Percentiles rank a stretch among this genome's conserved stretches.
Conservation (phyloP, 1,140 invertebrate species). For the fruit fly (Drosophila melanogaster) region DNA sequence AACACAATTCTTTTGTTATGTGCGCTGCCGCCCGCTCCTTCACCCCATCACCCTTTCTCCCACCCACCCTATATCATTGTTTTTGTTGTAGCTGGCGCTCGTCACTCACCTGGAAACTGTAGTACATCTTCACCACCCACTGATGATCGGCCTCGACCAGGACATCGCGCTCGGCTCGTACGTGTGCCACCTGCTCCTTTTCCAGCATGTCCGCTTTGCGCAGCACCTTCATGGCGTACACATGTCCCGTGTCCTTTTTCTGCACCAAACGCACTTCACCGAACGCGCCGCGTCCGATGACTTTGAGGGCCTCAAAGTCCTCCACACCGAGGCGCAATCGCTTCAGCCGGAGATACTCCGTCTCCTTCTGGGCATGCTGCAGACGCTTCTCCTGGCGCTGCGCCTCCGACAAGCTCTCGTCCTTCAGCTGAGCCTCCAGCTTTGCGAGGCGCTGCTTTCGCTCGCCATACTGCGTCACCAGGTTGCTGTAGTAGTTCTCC, state of each 20-base stretch:
- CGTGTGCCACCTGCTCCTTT: constrained; percentile 99
- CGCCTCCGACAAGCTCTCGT: constrained; percentile 94
- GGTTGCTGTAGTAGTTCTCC: constrained; percentile 99
- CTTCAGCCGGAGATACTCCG: constrained; percentile 98
- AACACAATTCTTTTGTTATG: constrained; percentile 63
- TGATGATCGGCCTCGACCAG: constrained; percentile 99
- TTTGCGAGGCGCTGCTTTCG: constrained; percentile 96
- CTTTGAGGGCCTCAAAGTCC: constrained; percentile 99
- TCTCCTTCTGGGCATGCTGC: constrained; percentile 99
- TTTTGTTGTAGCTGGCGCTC: constrained; percentile 13
- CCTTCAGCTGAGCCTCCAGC: constrained; percentile 96
- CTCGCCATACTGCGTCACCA: constrained; percentile 98
- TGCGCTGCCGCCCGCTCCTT: constrained; percentile 10
- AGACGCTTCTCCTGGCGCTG: constrained; percentile 95
- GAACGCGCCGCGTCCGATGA: constrained; percentile 98
- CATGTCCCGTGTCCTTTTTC: constrained; percentile 99
- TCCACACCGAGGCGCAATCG: constrained; percentile 98
- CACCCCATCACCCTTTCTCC: neutral
- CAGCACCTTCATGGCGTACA: constrained; percentile 99
- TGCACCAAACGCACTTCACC: constrained; percentile 99
- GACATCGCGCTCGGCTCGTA: constrained; percentile 98
- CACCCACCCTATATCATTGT: constrained; percentile 1
- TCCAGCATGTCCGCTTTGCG: constrained; percentile 99
- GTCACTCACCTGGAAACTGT: constrained; percentile 93
- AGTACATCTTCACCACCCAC: constrained; percentile 99